Evolutionary conservation across 1,140 invertebrate genomes (phyloP), one percentile per base, ranked within the genome.

Genomic region (Drosophila orosa): DNA sequence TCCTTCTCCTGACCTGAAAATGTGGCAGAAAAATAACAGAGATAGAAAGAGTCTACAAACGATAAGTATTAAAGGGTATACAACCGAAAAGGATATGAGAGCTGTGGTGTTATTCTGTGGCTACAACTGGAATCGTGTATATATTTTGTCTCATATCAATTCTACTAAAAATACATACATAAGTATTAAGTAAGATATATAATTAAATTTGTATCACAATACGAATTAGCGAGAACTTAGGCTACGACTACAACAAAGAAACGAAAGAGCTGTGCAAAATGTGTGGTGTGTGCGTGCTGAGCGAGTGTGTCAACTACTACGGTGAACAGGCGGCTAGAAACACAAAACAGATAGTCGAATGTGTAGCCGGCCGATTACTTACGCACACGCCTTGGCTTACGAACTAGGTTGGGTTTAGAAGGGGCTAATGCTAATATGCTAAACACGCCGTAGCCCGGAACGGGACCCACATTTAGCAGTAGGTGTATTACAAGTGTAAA

Each of bases 121-220:
- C 65, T 80, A 68, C 69, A 77, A 77, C 71, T 87, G 75, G 67
- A 87, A 79, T 87, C 52, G 79, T 87, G 78, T 86, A 80, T 87
- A 83, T 83, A 83, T 87, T 89, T 87, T 86, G 78, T 81, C 52
- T 80, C 71, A 74, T 84, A 81, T 77, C 58, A 83, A 80, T 89
- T 89, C 83, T 87, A 87, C 83, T 87, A 89, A 89, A 87, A 83
- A 73, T 87, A 87, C 83, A 86, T 83, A 77, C 76, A 80, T 85
- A 85, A 80, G 73, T 83, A 69, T 54, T 78, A 79, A 74, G 47
- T 79, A 79, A 80, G 72, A 78, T 80, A 86, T 80, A 82, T 78
- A 82, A 83, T 74, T 83, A 90, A 85, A 84, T 78, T 89, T 87
- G 57, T 87, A 89, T 90, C 84, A 87, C 84, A 87, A 87, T 54